Conservation (phyloP, 1,140 invertebrate species). For the Polyergus mexicanus region DNA sequence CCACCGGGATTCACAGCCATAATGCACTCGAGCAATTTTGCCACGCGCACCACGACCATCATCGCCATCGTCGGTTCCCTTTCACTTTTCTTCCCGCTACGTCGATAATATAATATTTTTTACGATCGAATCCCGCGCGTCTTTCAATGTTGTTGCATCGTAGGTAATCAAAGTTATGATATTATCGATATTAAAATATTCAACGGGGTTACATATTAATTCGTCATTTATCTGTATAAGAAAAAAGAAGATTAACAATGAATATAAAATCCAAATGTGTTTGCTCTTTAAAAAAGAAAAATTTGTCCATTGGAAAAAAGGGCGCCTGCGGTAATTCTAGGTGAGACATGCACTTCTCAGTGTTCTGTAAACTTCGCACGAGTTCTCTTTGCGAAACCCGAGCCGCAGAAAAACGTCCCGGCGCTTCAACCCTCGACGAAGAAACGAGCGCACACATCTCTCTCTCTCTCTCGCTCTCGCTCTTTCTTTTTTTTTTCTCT, state of each 20-base stretch:
- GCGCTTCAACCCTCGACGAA: slow-evolving; percentile 50
- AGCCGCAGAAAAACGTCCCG: slow-evolving; percentile 51
- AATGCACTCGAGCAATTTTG: slow-evolving; percentile 71
- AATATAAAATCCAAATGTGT: background rate
- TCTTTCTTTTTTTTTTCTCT: slow-evolving; percentile 28
- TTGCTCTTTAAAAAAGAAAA: background rate
- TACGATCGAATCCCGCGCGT: background rate
- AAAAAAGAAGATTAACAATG: background rate
- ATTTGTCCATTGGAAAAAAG: background rate
- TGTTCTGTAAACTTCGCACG: slow-evolving; percentile 48
- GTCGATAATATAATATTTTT: slow-evolving; percentile 1
- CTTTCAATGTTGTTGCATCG: background rate
- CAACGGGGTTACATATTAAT: background rate
- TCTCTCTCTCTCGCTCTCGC: slow-evolving; percentile 35
- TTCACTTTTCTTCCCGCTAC: background rate
- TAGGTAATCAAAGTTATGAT: background rate
- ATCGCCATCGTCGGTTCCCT: background rate
- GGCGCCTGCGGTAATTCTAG: slow-evolving; percentile 7
- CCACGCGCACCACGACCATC: slow-evolving; percentile 62
- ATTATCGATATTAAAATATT: background rate
- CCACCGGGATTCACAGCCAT: slow-evolving; percentile 52
- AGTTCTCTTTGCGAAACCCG: slow-evolving; percentile 38
- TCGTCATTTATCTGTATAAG: background rate
- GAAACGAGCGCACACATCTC: background rate
- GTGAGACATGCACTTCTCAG: slow-evolving; percentile 31